phyloP scores from a whole-genome alignment of 2,888 invertebrate species.

The Orthonevra nobilis region DNA sequence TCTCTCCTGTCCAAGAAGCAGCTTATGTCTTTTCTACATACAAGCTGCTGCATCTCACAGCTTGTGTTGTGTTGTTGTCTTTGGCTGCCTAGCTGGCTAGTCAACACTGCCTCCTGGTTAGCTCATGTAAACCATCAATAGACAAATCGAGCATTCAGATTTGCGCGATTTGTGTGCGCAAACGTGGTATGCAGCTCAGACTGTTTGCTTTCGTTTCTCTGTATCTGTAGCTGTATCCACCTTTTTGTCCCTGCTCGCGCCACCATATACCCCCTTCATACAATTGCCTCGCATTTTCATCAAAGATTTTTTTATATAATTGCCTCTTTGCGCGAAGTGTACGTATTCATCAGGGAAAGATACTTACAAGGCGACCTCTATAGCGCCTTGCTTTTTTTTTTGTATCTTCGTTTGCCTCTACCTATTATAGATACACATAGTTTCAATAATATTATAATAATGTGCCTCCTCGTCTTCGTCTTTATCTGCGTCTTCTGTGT shows the following conservation, averaged over 20 bases:
- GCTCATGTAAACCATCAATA: constrained; percentile 68
- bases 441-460: constrained; percentile 67
- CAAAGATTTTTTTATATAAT: constrained; percentile 64
- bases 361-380: constrained; percentile 65
- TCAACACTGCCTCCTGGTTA: constrained; percentile 32
- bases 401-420: constrained; percentile 54
- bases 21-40: too few relatives aligned
- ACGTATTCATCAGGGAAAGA: constrained; percentile 61
- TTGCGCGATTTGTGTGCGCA: constrained; percentile 66
- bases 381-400: constrained; percentile 60
- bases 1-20: constrained; percentile 42
- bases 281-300: constrained; percentile 57
- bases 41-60: constrained; percentile 30
- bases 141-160: constrained; percentile 70
- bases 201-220: constrained; percentile 59
- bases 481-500: neutral
- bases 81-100: constrained; percentile 26
- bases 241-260: constrained; percentile 11
- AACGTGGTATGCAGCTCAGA: constrained; percentile 41
- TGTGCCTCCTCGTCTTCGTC: constrained; percentile 38
- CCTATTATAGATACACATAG: constrained; percentile 64
- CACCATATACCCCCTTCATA: neutral
- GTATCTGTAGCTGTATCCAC: constrained; percentile 49
- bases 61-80: neutral
- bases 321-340: constrained; percentile 53